Evolutionary conservation across 2,797 vertebrate genomes (phyloP).

Genomic region (Cyclopterus lumpus): DNA sequence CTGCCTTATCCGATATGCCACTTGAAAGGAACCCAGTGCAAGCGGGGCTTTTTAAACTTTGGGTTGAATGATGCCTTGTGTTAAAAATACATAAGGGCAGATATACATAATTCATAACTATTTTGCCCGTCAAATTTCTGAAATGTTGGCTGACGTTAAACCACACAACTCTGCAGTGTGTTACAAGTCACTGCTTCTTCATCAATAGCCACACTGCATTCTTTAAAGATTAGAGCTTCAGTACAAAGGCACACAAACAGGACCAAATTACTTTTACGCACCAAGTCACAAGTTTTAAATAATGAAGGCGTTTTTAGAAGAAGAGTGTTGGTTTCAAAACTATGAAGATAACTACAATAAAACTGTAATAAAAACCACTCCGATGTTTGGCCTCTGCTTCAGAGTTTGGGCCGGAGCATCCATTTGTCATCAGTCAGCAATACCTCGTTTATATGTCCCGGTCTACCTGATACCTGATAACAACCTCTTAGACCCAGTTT

Average conservation of each 20-base stretch:
- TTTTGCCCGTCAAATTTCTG: slow-evolving; percentile 51
- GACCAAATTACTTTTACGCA: slow-evolving; percentile 6
- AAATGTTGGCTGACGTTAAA: slow-evolving; percentile 28
- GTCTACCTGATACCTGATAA: slow-evolving; percentile 42
- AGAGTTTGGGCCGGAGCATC: slow-evolving; percentile 43
- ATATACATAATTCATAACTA: slow-evolving; percentile 53
- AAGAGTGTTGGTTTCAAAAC: slow-evolving; percentile 35
- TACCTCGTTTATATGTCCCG: slow-evolving; percentile 69
- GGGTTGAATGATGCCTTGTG: slow-evolving; percentile 68
- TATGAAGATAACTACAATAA: slow-evolving; percentile 14
- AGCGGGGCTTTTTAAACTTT: slow-evolving; percentile 44
- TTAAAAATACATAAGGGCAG: slow-evolving; percentile 53
- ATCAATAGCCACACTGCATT: slow-evolving; percentile 1
- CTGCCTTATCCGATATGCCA: slow-evolving; percentile 65
- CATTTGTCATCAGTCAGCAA: slow-evolving; percentile 68
- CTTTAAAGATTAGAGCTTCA: slow-evolving; percentile 35
- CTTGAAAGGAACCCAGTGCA: slow-evolving; percentile 70
- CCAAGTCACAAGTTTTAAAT: slow-evolving; percentile 20
- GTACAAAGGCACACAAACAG: slow-evolving; percentile 9
- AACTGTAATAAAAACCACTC: slow-evolving; percentile 17
- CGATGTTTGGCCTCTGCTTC: slow-evolving; percentile 20
- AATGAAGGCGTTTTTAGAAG: not conserved
- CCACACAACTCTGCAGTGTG: slow-evolving; percentile 33
- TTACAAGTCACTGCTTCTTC: slow-evolving; percentile 29
- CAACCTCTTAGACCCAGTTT: slow-evolving; percentile 59